These are phyloP conservation scores for Clostera curtula DNA, from an alignment of 2,888 invertebrate species.

Conservation along the genomic window DNA sequence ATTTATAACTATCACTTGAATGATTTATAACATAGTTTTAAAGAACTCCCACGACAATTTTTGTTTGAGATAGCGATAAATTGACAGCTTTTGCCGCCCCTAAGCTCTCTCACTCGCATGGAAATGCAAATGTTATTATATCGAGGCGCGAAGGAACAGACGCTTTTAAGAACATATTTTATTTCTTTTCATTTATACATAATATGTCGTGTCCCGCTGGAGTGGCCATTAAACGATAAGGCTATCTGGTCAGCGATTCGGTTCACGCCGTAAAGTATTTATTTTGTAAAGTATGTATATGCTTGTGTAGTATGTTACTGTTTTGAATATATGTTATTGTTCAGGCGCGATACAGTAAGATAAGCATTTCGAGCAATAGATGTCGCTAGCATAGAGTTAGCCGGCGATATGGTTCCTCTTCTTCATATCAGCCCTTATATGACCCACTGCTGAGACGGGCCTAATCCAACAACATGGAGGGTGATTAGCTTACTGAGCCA, in stretches of 20 bases:
- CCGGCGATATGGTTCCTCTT: no score
- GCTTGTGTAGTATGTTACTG: conserved; percentile 12
- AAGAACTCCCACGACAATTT: no score
- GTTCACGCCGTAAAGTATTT: conserved; percentile 49
- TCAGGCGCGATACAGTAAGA: conserved; percentile 9
- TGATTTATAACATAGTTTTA: no score
- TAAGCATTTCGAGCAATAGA: no score
- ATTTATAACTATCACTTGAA: no score
- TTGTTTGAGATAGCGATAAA: no score
- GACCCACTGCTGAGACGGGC: no score
- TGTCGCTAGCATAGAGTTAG: no score
- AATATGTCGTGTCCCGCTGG: conserved; percentile 35
- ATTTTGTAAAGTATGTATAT: conserved; percentile 25
- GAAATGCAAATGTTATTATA: conserved; percentile 55
- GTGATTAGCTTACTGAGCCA: no score
- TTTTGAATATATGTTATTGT: conserved; percentile 19
- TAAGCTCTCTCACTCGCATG: conserved; percentile 18
- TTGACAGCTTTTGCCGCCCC: no score
- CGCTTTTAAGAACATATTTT: conserved; percentile 37
- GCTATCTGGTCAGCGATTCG: conserved; percentile 53
- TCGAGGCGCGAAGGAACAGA: conserved; percentile 48
- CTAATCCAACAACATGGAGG: no score
- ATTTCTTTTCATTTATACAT: conserved; percentile 38
- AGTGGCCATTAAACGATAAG: conserved; percentile 61
- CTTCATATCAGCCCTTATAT: no score